phyloP scores from a whole-genome alignment of 2,113 vertebrate species.

The Tetrao urogallus region DNA sequence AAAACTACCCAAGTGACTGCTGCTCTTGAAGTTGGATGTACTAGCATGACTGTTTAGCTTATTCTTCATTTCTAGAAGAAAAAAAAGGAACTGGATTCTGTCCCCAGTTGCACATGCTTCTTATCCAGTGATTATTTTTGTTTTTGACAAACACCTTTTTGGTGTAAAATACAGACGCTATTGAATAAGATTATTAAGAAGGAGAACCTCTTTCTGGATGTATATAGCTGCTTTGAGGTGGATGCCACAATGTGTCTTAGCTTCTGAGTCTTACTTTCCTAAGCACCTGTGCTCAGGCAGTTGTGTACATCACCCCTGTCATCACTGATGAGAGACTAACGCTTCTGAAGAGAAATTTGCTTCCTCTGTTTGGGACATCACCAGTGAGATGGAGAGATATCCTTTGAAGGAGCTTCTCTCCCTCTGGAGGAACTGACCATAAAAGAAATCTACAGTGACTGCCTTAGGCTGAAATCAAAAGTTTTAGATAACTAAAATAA shows the following conservation, averaged over 20 bases:
- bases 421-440: not conserved
- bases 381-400: not conserved
- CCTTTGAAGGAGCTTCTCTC: accelerated
- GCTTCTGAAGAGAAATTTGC: not conserved
- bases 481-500: not conserved
- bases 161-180: not conserved
- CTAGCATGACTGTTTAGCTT: not conserved
- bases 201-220: not conserved
- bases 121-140: not conserved
- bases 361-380: not conserved
- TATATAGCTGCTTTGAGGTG: not conserved
- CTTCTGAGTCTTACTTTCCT: not conserved
- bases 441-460: not conserved
- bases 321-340: not conserved
- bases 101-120: not conserved
- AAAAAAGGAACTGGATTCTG: not conserved
- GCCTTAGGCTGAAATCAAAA: not conserved
- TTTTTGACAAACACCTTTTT: not conserved
- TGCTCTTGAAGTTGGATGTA: not conserved
- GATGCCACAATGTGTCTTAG: not conserved
- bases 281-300: not conserved
- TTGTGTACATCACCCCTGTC: not conserved
- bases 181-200: not conserved
- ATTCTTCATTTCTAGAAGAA: not conserved
- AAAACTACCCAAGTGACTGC: not conserved